These are phyloP conservation scores for Spheniscus mendiculus DNA, from an alignment of 2,113 vertebrate species.

Conservation along the genomic window DNA sequence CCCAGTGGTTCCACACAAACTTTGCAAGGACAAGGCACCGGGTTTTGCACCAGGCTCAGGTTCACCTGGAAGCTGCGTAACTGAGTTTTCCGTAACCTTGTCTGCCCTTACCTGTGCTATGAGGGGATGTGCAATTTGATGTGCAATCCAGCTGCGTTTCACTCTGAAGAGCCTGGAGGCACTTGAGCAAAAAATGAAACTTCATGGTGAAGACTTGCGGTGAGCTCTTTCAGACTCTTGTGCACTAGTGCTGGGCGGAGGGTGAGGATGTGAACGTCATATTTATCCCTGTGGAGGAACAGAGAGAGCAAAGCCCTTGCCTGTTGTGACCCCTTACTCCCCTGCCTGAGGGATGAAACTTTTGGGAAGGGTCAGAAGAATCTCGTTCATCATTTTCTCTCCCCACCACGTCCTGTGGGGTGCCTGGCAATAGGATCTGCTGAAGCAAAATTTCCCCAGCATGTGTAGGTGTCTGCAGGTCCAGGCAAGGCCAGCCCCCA, in stretches of 20 bases:
- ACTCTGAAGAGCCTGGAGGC: not conserved
- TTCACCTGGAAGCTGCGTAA: not conserved
- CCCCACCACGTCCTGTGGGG: not conserved
- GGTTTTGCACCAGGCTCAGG: not conserved
- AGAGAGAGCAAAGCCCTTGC: not conserved
- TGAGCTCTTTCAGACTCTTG: not conserved
- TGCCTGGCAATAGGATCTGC: not conserved
- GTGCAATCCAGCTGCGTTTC: accelerated
- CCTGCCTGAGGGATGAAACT: not conserved
- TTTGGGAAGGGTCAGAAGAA: not conserved
- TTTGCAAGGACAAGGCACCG: accelerated
- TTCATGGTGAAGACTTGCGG: not conserved
- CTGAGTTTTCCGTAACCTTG: not conserved
- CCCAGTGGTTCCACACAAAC: not conserved
- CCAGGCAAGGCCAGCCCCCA: not conserved
- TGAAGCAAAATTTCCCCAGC: not conserved
- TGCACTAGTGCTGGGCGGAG: not conserved
- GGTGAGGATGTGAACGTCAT: not conserved
- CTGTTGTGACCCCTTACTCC: no score
- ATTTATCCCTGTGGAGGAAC: not conserved
- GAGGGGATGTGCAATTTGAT: no score
- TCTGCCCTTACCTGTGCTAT: not conserved
- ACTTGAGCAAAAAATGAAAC: not conserved
- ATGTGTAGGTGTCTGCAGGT: not conserved
- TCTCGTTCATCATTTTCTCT: not conserved